Evolutionary conservation across 2,888 invertebrate genomes (phyloP).

Genomic region (Malachius bipustulatus): DNA sequence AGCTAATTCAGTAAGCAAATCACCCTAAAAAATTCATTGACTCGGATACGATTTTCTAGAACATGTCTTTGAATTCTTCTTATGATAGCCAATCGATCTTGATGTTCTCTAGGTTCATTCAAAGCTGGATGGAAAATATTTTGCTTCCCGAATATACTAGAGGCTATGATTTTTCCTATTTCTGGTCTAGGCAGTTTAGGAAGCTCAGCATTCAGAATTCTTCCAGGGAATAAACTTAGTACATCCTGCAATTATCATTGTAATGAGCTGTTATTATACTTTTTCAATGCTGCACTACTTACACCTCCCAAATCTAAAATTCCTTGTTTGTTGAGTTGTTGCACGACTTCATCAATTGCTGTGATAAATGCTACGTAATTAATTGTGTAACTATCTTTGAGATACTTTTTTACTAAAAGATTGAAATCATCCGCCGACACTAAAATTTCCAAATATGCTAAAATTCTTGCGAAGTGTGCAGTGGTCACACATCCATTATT

Average conservation of each 20-base stretch:
- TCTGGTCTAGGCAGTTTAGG: constrained; percentile 58
- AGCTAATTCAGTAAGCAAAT: constrained; percentile 5
- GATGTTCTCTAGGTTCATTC: constrained; percentile 36
- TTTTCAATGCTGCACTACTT: too few species aligned
- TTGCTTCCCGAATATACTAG: constrained; percentile 42
- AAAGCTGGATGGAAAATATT: constrained; percentile 49
- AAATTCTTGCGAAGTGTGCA: constrained; percentile 61
- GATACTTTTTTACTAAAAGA: constrained; percentile 59
- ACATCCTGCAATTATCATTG: constrained; percentile 36
- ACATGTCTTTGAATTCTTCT: constrained; percentile 56
- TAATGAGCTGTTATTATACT: constrained; percentile 1
- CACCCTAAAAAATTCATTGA: constrained; percentile 59
- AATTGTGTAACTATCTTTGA: constrained; percentile 63
- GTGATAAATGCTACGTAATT: constrained; percentile 67
- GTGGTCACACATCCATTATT: constrained; percentile 65
- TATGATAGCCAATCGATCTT: constrained; percentile 46
- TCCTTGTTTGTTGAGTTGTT: constrained; percentile 44
- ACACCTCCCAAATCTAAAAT: constrained; percentile 46
- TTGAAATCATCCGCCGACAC: constrained; percentile 61
- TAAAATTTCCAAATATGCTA: constrained; percentile 57
- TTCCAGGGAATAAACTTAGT: constrained; percentile 47
- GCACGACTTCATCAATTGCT: constrained; percentile 52
- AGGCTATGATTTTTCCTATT: constrained; percentile 42
- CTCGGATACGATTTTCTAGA: constrained; percentile 49
- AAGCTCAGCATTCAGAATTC: constrained; percentile 53